Conservation (phyloP, 2,888 invertebrate species). For the Mamestra brassicae region DNA sequence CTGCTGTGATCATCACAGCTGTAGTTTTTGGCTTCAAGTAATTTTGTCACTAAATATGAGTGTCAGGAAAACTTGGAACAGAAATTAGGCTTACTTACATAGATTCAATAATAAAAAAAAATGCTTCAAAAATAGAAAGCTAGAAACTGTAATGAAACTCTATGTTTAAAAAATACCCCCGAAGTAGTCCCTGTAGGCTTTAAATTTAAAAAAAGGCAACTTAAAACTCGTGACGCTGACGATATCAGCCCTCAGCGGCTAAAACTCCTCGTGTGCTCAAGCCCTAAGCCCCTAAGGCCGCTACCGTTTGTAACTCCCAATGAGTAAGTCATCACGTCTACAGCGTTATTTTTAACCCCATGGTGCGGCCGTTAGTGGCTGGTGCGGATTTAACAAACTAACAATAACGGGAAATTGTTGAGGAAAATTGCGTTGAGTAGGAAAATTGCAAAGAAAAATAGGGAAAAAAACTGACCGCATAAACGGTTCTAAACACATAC, state of each 20-base stretch:
- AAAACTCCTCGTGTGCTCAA: constrained; percentile 1
- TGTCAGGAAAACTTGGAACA: no score
- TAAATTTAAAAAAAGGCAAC: no score
- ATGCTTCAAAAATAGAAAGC: no score
- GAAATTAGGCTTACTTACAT: no score
- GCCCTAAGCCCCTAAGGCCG: constrained; percentile 31
- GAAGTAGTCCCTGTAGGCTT: no score
- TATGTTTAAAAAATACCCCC: no score
- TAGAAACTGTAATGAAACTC: no score
- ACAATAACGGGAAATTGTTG: constrained; percentile 14
- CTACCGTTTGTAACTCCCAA: constrained; percentile 35
- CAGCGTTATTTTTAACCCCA: constrained; percentile 49
- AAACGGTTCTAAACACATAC: no score
- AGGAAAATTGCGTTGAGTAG: constrained; percentile 1
- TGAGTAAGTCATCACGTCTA: constrained; percentile 49
- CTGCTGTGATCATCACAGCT: not conserved
- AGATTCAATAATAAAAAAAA: no score
- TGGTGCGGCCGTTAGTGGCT: constrained; percentile 23
- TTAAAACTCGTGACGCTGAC: no score
- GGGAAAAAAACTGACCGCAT: no score
- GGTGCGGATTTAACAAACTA: constrained; percentile 33
- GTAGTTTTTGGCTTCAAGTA: not conserved
- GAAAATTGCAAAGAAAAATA: not conserved
- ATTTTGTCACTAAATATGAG: not conserved
- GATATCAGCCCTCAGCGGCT: not conserved